Percentiles rank a stretch among this genome's conserved stretches.
phyloP scores from a whole-genome alignment of 92 coral and sea anemone genomes.

The Desmophyllum pertusum region DNA sequence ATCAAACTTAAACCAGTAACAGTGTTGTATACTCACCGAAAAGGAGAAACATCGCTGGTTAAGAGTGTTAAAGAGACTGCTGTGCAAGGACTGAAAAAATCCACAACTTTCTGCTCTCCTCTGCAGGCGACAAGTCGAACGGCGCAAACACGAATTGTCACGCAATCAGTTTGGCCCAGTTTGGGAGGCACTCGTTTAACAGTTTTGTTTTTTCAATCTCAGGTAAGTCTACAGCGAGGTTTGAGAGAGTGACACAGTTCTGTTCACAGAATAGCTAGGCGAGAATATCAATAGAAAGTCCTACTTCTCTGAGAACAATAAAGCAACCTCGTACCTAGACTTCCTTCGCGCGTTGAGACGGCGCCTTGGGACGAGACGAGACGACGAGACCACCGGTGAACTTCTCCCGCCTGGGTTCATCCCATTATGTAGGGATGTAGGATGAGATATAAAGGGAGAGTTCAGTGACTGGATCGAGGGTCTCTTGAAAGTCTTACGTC shows the following conservation, averaged over 20 bases:
- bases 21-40: not conserved
- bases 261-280: not conserved
- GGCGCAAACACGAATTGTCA: not conserved
- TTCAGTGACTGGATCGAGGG: no score
- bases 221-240: not conserved
- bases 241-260: not conserved
- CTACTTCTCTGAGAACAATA: no score
- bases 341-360: not conserved
- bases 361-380: no score
- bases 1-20: not conserved
- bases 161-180: not conserved
- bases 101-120: constrained; percentile 8
- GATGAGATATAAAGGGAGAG: no score
- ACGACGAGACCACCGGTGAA: no score
- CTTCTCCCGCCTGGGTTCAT: no score
- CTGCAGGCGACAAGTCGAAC: not conserved
- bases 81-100: no score
- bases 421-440: no score
- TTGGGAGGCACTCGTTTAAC: not conserved
- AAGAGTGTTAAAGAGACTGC: no score
- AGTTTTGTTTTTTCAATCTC: not conserved
- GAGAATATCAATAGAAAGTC: no score
- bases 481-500: no score
- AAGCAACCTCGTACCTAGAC: not conserved
- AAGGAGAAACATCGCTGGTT: not conserved